Evolutionary conservation across 2,888 invertebrate genomes (phyloP).

Genomic region (Rugalucina vietnamica): DNA sequence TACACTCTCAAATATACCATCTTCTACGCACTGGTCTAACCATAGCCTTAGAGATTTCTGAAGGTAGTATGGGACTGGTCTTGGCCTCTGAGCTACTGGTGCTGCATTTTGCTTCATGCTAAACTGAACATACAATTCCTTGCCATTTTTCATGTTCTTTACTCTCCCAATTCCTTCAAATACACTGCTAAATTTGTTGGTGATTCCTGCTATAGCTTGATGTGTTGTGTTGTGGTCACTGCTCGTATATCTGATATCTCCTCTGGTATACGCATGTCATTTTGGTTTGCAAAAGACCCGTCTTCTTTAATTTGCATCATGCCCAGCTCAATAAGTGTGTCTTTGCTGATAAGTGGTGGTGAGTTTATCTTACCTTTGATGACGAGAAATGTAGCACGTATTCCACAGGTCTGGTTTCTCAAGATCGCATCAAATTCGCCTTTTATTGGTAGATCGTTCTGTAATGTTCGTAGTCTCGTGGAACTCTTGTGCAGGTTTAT

Average conservation of each 20-base stretch:
- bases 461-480: conserved; percentile 16
- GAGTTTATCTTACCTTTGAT: conserved; percentile 10
- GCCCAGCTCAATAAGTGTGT: background rate
- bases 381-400: background rate
- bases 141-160: conserved; percentile 7
- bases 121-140: conserved; percentile 22
- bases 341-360: conserved; percentile 34
- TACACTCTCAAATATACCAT: conserved; percentile 22
- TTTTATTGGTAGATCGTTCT: conserved; percentile 4
- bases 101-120: conserved; percentile 17
- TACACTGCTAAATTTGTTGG: background rate
- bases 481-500: background rate
- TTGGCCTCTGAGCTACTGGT: conserved; percentile 25
- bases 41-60: conserved; percentile 28
- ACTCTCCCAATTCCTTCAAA: conserved; percentile 23
- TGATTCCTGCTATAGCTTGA: background rate
- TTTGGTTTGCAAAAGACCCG: background rate
- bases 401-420: conserved; percentile 23
- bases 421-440: conserved; percentile 24
- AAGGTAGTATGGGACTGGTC: conserved; percentile 24
- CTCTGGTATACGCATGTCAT: conserved; percentile 2
- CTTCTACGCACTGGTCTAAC: conserved; percentile 19
- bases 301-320: conserved; percentile 12
- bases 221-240: background rate
- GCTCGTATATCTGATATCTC: background rate